Conservation (phyloP, 2,888 invertebrate species). For the Tiliacea citrago region DNA sequence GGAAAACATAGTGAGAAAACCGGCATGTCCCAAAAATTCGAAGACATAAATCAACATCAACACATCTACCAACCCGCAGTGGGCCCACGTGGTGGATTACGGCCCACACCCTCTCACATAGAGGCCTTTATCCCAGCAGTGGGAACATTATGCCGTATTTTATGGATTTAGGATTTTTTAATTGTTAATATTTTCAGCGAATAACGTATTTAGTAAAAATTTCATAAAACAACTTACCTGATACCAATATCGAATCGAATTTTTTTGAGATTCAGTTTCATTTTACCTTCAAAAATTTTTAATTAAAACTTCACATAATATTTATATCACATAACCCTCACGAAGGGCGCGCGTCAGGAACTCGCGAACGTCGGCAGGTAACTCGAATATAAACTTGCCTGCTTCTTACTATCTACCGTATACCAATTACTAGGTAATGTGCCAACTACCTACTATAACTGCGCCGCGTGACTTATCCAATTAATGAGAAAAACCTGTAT, state of each 20-base stretch:
- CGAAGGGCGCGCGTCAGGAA: slow-evolving; percentile 23
- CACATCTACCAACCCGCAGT: too few species aligned
- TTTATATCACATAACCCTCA: neutral
- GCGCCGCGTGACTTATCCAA: slow-evolving; percentile 43
- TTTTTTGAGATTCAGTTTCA: slow-evolving; percentile 44
- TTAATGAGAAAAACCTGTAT: slow-evolving; percentile 38
- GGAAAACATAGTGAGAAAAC: too few species aligned
- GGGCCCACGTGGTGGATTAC: too few species aligned
- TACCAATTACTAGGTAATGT: slow-evolving; percentile 20
- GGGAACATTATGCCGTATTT: too few species aligned
- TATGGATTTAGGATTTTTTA: neutral
- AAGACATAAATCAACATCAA: too few species aligned
- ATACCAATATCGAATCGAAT: slow-evolving; percentile 18
- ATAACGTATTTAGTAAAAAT: neutral
- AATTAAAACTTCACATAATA: neutral
- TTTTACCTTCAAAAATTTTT: neutral
- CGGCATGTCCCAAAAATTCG: too few species aligned
- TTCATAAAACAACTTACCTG: slow-evolving; percentile 32
- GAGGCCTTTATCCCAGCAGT: too few species aligned
- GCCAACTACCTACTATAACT: slow-evolving; percentile 9
- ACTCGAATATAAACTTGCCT: slow-evolving; percentile 16
- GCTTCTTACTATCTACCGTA: slow-evolving; percentile 4
- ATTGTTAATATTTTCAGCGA: neutral
- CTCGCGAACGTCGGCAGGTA: slow-evolving; percentile 4
- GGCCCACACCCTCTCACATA: too few species aligned